phyloP scores from a whole-genome alignment of 2,113 vertebrate genomes.

The Callipepla squamata region DNA sequence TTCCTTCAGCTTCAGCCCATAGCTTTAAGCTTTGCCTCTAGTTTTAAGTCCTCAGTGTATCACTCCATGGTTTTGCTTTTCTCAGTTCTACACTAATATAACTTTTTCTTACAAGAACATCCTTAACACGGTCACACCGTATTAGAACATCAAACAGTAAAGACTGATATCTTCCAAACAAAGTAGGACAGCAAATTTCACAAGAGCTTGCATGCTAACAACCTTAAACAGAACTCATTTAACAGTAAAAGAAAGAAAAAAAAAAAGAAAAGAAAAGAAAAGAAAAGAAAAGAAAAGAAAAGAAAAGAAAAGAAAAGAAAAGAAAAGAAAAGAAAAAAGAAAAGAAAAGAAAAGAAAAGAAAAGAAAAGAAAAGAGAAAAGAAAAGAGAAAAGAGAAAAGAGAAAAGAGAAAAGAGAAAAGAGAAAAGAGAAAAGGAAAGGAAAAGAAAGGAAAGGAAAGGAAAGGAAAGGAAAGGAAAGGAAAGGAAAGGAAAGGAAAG shows the following conservation, averaged over 20 bases:
- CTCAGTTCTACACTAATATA: not conserved
- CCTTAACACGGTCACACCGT: too few species aligned
- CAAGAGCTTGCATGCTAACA: fast-evolving
- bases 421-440: too few species aligned
- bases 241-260: not conserved
- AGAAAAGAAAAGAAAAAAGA: too few species aligned
- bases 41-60: not conserved
- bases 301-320: too few species aligned
- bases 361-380: too few species aligned
- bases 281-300: not conserved
- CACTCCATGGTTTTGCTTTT: not conserved
- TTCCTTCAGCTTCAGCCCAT: not conserved
- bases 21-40: not conserved
- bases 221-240: not conserved
- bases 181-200: not conserved
- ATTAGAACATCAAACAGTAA: not conserved
- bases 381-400: too few species aligned
- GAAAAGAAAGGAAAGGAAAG: too few species aligned
- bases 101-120: not conserved
- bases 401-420: too few species aligned
- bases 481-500: too few species aligned
- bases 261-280: not conserved
- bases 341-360: too few species aligned
- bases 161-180: not conserved
- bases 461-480: too few species aligned